phyloP scores from a whole-genome alignment of 2,888 invertebrate genomes.

The Limnephilus auricula region DNA sequence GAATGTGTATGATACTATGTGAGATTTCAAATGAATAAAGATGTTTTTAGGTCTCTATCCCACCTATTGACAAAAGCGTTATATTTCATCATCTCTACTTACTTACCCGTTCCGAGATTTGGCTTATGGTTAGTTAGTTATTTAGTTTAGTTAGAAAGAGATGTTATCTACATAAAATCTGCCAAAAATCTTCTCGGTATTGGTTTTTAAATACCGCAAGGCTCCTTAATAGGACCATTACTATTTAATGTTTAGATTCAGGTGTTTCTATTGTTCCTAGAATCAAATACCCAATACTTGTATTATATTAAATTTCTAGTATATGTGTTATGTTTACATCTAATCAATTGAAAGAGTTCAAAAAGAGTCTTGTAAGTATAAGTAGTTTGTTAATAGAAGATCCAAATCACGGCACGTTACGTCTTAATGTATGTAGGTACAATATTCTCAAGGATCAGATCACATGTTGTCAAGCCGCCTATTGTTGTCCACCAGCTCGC shows the following conservation, averaged over 20 bases:
- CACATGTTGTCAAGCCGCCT: neutral
- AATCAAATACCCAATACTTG: neutral
- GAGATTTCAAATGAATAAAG: neutral
- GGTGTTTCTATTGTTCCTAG: neutral
- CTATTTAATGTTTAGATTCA: neutral
- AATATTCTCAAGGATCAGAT: constrained; percentile 2
- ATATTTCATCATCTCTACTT: neutral
- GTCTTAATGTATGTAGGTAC: neutral
- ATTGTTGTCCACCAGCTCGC: neutral
- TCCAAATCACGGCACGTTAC: neutral
- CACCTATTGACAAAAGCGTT: neutral
- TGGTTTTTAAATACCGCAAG: neutral
- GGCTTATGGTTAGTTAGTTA: too few species aligned
- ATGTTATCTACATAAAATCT: too few species aligned
- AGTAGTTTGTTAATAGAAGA: neutral
- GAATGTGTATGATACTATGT: neutral
- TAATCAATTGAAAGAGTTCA: neutral
- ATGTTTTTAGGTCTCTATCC: too few species aligned
- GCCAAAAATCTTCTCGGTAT: too few species aligned
- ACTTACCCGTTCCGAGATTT: neutral
- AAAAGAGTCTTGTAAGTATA: neutral
- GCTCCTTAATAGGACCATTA: neutral
- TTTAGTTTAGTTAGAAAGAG: too few species aligned
- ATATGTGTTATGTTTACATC: neutral
- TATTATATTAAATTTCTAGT: neutral